A percentile compares a stretch with the other conserved stretches of the same genome.
phyloP scores from a whole-genome alignment of 2,113 vertebrate species.

The Cinclus cinclus region DNA sequence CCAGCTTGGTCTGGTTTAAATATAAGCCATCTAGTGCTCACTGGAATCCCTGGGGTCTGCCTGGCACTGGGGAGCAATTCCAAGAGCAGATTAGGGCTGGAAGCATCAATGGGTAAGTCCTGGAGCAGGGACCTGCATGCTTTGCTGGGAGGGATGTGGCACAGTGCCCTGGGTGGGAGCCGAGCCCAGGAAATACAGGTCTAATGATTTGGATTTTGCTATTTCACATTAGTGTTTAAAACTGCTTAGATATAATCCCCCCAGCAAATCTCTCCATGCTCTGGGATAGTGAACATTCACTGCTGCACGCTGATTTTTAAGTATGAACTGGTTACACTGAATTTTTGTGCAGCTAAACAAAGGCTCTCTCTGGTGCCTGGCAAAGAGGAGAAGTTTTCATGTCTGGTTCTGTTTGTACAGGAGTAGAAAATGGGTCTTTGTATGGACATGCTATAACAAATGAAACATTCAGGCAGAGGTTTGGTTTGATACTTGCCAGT shows the following conservation, averaged over 20 bases:
- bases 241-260: constrained; percentile 65
- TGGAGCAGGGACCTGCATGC: neutral
- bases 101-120: neutral
- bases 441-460: neutral
- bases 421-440: constrained; percentile 11
- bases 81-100: constrained; percentile 39
- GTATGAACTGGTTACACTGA: constrained; percentile 1
- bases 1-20: neutral
- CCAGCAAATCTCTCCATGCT: constrained; percentile 51
- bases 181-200: constrained; percentile 31
- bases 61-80: constrained; percentile 48
- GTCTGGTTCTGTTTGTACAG: constrained; percentile 11
- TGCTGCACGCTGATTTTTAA: constrained; percentile 1
- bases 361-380: constrained; percentile 27
- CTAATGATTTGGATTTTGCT: constrained; percentile 67
- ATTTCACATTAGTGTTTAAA: constrained; percentile 59
- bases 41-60: constrained; percentile 25
- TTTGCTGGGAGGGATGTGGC: neutral
- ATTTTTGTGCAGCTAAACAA: constrained; percentile 55
- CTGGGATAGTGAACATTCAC: neutral
- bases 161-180: constrained; percentile 1
- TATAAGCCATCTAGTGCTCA: constrained; percentile 4
- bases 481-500: neutral
- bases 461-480: neutral
- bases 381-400: constrained; percentile 9